Percentiles rank a stretch among this genome's conserved stretches.
These are phyloP conservation scores for Petrolisthes cinctipes DNA, from an alignment of 2,888 invertebrate species.

Conservation along the genomic window DNA sequence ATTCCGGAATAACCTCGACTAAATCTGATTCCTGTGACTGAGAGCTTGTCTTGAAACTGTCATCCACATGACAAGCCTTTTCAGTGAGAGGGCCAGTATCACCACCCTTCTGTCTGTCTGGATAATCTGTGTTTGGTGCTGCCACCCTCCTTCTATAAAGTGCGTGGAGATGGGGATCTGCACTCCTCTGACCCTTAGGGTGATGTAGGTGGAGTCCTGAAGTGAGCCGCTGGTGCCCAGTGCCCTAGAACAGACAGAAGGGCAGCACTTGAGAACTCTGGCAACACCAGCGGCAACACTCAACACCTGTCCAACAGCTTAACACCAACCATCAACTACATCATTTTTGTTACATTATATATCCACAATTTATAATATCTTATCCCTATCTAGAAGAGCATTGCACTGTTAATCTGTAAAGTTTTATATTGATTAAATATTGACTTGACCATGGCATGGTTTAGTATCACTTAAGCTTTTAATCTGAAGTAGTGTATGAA, in stretches of 20 bases:
- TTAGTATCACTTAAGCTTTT: too few species aligned
- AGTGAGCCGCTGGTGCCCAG: conserved; percentile 16
- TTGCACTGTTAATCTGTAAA: too few species aligned
- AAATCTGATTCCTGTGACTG: conserved; percentile 20
- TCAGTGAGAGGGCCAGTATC: conserved; percentile 1
- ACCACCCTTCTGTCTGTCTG: conserved; percentile 14
- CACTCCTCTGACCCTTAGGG: conserved; percentile 7
- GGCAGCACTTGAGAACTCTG: conserved; percentile 51
- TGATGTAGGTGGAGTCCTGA: conserved; percentile 11
- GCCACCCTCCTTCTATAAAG: conserved; percentile 1
- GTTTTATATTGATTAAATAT: too few species aligned
- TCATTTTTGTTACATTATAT: background rate
- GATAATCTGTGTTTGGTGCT: background rate
- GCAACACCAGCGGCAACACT: conserved; percentile 37
- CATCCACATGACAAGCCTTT: conserved; percentile 10
- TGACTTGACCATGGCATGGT: too few species aligned
- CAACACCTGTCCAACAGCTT: conserved; percentile 14
- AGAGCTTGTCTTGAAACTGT: background rate
- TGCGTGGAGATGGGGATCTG: background rate
- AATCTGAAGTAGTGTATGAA: too few species aligned
- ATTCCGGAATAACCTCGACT: background rate
- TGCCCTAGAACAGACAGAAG: conserved; percentile 61
- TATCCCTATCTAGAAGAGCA: too few species aligned
- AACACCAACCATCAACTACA: conserved; percentile 1
- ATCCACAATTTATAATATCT: too few species aligned